phyloP scores from a whole-genome alignment of 2,888 invertebrate species.

The Trichogramma evanescens region DNA sequence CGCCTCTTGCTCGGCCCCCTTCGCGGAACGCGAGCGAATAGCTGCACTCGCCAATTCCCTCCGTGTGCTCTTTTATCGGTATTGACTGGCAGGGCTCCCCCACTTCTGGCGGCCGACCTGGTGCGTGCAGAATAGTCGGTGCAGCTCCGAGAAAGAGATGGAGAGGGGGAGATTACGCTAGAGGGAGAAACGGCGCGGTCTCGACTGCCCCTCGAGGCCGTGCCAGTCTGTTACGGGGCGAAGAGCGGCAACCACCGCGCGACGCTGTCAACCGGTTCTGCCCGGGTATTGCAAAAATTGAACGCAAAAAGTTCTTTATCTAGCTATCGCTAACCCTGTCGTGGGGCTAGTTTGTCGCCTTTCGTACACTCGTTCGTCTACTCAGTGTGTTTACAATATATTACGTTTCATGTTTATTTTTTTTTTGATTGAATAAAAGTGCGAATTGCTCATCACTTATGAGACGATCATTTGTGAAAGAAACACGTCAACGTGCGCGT shows the following conservation, averaged over 20 bases:
- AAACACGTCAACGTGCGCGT: background rate
- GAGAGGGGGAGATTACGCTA: constrained; percentile 35
- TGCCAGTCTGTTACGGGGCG: constrained; percentile 46
- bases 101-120: constrained; percentile 21
- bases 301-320: background rate
- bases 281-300: background rate
- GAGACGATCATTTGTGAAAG: background rate
- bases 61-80: constrained; percentile 4
- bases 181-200: constrained; percentile 20
- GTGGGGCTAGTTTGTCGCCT: too few relatives aligned
- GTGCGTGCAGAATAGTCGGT: background rate
- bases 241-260: constrained; percentile 44
- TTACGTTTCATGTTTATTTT: background rate
- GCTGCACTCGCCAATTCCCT: background rate
- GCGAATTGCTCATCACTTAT: background rate
- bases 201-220: constrained; percentile 6
- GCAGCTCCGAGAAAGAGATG: constrained; percentile 27
- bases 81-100: constrained; percentile 19
- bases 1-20: constrained; percentile 3
- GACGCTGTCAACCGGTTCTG: constrained; percentile 40
- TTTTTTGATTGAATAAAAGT: background rate
- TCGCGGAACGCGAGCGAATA: background rate
- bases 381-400: background rate
- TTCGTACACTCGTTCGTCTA: background rate
- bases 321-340: background rate